phyloP scores from a whole-genome alignment of 2,113 vertebrate genomes.

The Rhombomys opimus region DNA sequence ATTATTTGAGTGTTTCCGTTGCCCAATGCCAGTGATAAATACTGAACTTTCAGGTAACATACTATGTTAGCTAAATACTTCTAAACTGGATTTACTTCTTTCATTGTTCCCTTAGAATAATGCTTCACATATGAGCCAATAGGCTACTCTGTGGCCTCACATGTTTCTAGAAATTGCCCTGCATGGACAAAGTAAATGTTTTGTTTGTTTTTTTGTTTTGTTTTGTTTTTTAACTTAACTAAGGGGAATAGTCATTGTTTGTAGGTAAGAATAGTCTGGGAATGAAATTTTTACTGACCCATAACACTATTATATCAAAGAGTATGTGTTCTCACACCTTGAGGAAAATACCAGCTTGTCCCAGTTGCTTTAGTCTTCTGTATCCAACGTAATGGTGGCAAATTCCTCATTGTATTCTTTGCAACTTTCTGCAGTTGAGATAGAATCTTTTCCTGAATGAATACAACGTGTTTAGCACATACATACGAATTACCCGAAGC shows the following conservation, averaged over 20 bases:
- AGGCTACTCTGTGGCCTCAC: not conserved
- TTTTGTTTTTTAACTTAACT: not conserved
- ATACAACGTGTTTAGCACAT: not conserved
- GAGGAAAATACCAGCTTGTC: not conserved
- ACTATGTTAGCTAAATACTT: not conserved
- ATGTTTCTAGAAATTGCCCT: not conserved
- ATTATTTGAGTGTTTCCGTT: not conserved
- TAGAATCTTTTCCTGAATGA: not conserved
- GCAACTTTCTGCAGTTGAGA: not conserved
- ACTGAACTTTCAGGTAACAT: slow-evolving; percentile 10
- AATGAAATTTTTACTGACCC: not conserved
- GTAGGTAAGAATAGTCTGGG: not conserved
- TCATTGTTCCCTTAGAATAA: not conserved
- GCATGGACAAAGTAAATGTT: not conserved
- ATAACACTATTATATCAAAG: not conserved
- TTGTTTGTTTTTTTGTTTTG: too few species aligned
- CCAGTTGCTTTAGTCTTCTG: not conserved
- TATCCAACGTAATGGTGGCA: accelerated
- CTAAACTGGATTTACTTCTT: not conserved
- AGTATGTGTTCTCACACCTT: not conserved
- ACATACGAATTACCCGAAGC: not conserved
- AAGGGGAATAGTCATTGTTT: not conserved
- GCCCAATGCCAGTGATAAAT: not conserved
- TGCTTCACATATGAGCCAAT: not conserved
- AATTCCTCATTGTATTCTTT: not conserved